Percentiles rank a stretch among this genome's conserved stretches.
These are phyloP conservation scores for Semaprochilodus insignis DNA, from an alignment of 2,797 vertebrate genomes.

Conservation along the genomic window DNA sequence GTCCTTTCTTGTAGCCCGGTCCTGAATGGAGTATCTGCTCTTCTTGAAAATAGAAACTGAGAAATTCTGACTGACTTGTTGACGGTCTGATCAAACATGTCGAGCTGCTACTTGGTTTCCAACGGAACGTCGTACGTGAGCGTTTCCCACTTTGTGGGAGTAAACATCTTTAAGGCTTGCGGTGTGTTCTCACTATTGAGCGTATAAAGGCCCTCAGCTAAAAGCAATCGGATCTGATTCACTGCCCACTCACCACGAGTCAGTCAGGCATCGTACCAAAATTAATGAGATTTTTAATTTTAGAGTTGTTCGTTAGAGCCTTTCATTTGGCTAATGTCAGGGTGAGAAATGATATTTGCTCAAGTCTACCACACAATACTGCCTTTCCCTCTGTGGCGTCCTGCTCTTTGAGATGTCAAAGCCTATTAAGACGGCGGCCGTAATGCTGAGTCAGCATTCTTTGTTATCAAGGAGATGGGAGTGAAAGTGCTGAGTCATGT, in stretches of 20 bases:
- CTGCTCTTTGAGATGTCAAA: slow-evolving; percentile 33
- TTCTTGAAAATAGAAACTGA: not conserved
- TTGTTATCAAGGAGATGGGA: slow-evolving; percentile 27
- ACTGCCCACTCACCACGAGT: slow-evolving; percentile 4
- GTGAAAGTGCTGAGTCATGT: slow-evolving; percentile 45
- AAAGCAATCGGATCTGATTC: slow-evolving; percentile 40
- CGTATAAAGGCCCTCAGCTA: slow-evolving; percentile 18
- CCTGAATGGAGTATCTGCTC: not conserved
- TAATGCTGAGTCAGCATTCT: slow-evolving; percentile 49
- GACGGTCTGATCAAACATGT: not conserved
- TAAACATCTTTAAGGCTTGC: slow-evolving; percentile 24
- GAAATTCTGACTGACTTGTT: not conserved
- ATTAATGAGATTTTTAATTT: slow-evolving; percentile 54
- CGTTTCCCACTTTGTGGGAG: slow-evolving; percentile 19
- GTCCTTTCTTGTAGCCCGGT: too few relatives aligned
- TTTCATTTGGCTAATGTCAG: slow-evolving; percentile 47
- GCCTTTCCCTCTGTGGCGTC: slow-evolving; percentile 7
- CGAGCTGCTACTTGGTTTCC: slow-evolving; percentile 6
- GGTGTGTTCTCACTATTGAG: slow-evolving; percentile 9
- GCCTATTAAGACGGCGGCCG: slow-evolving; percentile 39
- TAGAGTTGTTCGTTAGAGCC: slow-evolving; percentile 35
- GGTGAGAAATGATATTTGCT: slow-evolving; percentile 48
- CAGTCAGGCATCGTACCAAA: slow-evolving; percentile 35
- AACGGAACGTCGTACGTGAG: not conserved
- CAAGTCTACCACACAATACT: slow-evolving; percentile 31